Evolutionary conservation across 2,888 invertebrate genomes (phyloP).

Genomic region (Oithona nana): DNA sequence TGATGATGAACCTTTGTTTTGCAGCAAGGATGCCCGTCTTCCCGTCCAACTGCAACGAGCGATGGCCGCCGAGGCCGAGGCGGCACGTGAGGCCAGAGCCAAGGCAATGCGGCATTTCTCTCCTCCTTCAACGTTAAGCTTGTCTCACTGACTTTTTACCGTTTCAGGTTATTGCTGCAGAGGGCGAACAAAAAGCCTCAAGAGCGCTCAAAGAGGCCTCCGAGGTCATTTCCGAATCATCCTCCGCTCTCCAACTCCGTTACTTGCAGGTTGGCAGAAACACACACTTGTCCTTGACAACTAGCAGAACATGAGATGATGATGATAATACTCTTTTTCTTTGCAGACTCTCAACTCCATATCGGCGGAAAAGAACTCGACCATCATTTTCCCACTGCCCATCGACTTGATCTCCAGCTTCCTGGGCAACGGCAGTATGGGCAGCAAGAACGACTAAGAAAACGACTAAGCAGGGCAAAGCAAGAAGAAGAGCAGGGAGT

Average conservation of each 20-base stretch:
- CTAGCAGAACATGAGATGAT: no score
- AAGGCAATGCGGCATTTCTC: neutral
- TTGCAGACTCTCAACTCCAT: no score
- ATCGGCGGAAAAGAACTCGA: no score
- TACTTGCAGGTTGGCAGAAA: slow-evolving; percentile 19
- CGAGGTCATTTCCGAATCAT: slow-evolving; percentile 81
- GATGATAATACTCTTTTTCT: no score
- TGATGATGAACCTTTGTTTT: no score
- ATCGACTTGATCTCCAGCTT: slow-evolving; percentile 31
- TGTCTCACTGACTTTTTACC: no score
- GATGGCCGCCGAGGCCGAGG: neutral
- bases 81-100: neutral
- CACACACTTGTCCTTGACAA: no score
- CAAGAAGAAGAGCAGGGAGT: no score
- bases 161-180: slow-evolving; percentile 39
- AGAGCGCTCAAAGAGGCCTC: slow-evolving; percentile 83
- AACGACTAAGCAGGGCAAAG: no score
- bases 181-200: slow-evolving; percentile 93
- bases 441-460: neutral
- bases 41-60: neutral
- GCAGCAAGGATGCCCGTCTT: neutral
- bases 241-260: slow-evolving; percentile 43
- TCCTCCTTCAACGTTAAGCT: neutral
- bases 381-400: slow-evolving; percentile 83
- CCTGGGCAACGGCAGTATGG: neutral